Conservation (phyloP, 2,797 vertebrate species). For the Rousettus madagascariensis region DNA sequence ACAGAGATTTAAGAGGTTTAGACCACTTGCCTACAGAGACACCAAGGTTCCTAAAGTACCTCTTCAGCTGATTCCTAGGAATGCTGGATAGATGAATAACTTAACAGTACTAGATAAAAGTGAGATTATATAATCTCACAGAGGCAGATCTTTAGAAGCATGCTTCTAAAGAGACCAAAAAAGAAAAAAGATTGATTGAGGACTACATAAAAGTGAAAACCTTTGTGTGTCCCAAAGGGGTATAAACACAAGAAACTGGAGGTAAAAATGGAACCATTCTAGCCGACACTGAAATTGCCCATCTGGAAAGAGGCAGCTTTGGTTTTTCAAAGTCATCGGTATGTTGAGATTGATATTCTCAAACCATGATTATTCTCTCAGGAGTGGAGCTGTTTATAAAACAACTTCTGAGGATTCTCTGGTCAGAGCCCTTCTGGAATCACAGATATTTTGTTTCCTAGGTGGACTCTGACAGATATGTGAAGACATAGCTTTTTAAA, state of each 20-base stretch:
- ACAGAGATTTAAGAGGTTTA: too few species aligned
- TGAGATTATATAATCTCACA: neutral
- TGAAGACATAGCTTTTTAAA: neutral
- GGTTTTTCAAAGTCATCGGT: conserved; percentile 44
- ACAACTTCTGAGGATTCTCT: neutral
- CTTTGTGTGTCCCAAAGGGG: neutral
- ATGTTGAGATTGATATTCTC: neutral
- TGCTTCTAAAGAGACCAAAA: neutral
- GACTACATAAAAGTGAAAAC: neutral
- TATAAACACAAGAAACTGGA: neutral
- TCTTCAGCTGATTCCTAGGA: neutral
- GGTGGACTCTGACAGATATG: neutral
- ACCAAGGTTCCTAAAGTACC: neutral
- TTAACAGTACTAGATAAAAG: neutral
- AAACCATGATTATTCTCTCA: neutral
- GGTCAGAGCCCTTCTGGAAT: neutral
- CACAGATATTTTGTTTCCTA: neutral
- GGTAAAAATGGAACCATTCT: neutral
- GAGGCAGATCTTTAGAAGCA: neutral
- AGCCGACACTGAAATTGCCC: neutral
- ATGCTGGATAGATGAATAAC: neutral
- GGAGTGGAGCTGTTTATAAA: conserved; percentile 16
- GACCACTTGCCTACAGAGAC: neutral
- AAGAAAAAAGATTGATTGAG: neutral
- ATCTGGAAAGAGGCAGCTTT: neutral